Percentiles rank a stretch among this genome's conserved stretches.
phyloP scores from a whole-genome alignment of 2,113 vertebrate species.

The Felis catus region F.catus_Fca126_mat1.0 CM031427.1:27910501-27911000 shows the following conservation, averaged over 20 bases:
- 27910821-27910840: neutral
- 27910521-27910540: neutral
- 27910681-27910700: neutral
- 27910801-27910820: slow-evolving; percentile 69
- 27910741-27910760: neutral
- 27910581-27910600: neutral
- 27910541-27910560: too few species aligned
- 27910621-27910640: neutral
- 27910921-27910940: accelerated
- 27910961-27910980: neutral
- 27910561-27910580: neutral
- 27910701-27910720: slow-evolving; percentile 67
- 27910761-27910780: neutral
- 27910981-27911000: neutral
- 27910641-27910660: slow-evolving; percentile 5
- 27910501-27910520: neutral
- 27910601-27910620: neutral
- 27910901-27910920: neutral
- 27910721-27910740: slow-evolving; percentile 44
- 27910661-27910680: too few species aligned
- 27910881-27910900: accelerated
- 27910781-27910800: slow-evolving; percentile 37
- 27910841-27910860: accelerated
- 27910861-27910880: neutral
- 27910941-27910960: neutral